Percentiles rank a stretch among this genome's conserved stretches.
These are phyloP conservation scores for Leptopilina boulardi DNA, from an alignment of 1,140 invertebrate genomes.

Conservation along the genomic window DNA sequence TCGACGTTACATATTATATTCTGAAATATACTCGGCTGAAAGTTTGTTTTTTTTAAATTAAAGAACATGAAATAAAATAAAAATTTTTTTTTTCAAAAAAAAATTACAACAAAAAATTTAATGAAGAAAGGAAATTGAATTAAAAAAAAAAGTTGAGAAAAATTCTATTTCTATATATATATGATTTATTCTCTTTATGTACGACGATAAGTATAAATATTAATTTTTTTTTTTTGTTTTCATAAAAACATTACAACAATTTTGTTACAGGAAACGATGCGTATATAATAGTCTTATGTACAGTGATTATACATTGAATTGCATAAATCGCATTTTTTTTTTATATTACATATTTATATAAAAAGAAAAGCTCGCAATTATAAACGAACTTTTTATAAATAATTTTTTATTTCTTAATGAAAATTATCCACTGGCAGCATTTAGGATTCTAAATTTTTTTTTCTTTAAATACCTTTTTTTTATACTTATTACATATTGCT, in stretches of 20 bases:
- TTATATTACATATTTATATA: slow-evolving; percentile 42
- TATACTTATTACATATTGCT: not conserved
- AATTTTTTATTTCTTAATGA: slow-evolving; percentile 10
- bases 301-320: not conserved
- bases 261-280: slow-evolving; percentile 19
- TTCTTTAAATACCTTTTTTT: not conserved
- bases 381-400: slow-evolving; percentile 37
- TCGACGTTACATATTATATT: too few species aligned
- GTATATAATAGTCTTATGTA: not conserved
- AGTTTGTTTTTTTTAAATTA: too few species aligned
- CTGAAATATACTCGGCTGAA: too few species aligned
- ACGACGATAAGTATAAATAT: slow-evolving; percentile 57
- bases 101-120: not conserved
- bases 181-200: slow-evolving; percentile 50
- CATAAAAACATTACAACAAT: slow-evolving; percentile 63
- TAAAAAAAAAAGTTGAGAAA: not conserved
- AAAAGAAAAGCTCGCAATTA: too few species aligned
- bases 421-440: not conserved
- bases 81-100: not conserved
- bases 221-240: slow-evolving; percentile 54
- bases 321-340: not conserved
- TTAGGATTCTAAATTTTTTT: not conserved
- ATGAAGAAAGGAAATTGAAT: not conserved
- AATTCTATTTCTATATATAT: not conserved
- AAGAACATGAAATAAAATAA: not conserved